phyloP scores from a whole-genome alignment of 2,797 vertebrate genomes.

The Acomys russatus region DNA sequence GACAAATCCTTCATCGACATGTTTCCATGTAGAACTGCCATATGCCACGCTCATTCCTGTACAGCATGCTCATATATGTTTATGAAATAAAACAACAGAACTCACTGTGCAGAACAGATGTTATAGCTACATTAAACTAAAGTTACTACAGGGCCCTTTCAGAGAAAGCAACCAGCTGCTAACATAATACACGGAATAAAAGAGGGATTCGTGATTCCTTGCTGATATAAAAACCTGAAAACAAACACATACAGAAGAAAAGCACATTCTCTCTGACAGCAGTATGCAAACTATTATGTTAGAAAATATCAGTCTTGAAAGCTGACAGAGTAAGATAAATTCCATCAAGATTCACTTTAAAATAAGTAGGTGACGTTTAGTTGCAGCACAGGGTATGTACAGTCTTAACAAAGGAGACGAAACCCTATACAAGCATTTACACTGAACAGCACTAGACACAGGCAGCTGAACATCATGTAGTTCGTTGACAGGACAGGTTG shows the following conservation, averaged over 20 bases:
- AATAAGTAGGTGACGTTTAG: background rate
- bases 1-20: background rate
- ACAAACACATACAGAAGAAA: background rate
- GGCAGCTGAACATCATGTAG: background rate
- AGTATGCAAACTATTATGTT: background rate
- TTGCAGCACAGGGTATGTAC: background rate
- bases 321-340: conserved; percentile 4
- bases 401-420: background rate
- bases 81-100: background rate
- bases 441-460: background rate
- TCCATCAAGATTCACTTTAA: background rate
- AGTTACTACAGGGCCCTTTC: background rate
- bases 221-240: background rate
- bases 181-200: background rate
- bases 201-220: background rate
- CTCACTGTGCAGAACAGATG: background rate
- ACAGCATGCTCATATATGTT: background rate
- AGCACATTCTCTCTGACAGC: background rate
- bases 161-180: background rate
- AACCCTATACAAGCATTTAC: background rate
- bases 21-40: background rate
- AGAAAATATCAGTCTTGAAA: background rate
- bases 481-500: background rate
- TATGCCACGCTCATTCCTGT: background rate
- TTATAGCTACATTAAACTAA: background rate